phyloP scores from a whole-genome alignment of 2,113 vertebrate genomes.

The Oreochromis spilurus region DNA sequence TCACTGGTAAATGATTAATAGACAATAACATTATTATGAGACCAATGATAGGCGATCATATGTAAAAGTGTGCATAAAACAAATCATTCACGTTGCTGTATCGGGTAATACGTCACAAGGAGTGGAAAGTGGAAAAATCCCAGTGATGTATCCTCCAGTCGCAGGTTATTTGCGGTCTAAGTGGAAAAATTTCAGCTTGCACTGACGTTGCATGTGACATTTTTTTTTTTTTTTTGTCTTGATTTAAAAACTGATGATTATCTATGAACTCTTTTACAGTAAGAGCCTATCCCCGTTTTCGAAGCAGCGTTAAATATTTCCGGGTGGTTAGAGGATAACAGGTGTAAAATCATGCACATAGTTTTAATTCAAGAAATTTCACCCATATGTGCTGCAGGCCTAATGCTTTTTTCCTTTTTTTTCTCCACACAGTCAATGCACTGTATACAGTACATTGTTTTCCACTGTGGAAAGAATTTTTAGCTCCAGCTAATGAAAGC shows the following conservation, averaged over 20 bases:
- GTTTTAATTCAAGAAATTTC: background rate
- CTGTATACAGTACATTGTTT: background rate
- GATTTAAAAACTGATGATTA: background rate
- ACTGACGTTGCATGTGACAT: background rate
- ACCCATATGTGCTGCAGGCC: background rate
- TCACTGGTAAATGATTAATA: background rate
- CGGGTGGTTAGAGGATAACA: background rate
- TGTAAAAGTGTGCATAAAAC: accelerated
- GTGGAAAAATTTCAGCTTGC: background rate
- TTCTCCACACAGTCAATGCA: background rate
- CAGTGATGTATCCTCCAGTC: background rate
- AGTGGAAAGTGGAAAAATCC: background rate
- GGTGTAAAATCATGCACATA: background rate
- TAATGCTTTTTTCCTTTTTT: background rate
- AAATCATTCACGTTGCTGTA: background rate
- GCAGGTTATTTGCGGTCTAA: accelerated
- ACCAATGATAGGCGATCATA: accelerated
- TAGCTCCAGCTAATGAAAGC: background rate
- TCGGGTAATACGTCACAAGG: background rate
- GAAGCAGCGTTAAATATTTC: background rate
- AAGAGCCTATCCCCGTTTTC: background rate
- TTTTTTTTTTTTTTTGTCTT: background rate
- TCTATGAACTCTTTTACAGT: background rate
- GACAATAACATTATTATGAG: background rate
- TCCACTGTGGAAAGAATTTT: background rate